Base-by-base conservation (phyloP, 2,113 vertebrate genomes). In the Pedionomus torquatus region DNA sequence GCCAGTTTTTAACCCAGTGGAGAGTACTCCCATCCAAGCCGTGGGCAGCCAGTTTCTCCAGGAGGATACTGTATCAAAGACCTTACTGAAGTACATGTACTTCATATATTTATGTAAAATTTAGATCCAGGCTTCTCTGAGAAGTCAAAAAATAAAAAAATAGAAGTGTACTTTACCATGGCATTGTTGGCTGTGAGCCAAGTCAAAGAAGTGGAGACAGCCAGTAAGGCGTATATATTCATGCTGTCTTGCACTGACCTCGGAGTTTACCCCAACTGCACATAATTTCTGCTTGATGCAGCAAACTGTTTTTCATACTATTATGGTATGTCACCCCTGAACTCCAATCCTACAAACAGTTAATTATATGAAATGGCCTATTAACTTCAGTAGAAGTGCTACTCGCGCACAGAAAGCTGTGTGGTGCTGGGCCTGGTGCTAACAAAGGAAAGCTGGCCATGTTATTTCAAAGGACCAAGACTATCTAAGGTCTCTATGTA, bases 251-350 rank as follows among this genome's bases (percentile, higher is more conserved):
- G 51, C 43, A 23, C 57, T 78, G 89, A 91, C 84, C 61, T 87
- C 19, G 1, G 74, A 69, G n/a, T 63, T 93, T 84, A 52, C 17
- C 30, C 14, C 41, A 82, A 28, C 52, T 79, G 37, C 0, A 0
- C 51, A 44, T 87, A 93, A 96, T 76, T 96, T 95, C 83, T 87
- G 57, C 84, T 93, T 94, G 65, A 85, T 87, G 65, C 43, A 90
- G 78, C 81, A 91, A 87, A 57, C 61, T 80, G 10, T 91, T 94
- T 93, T 71, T 96, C 61, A 41, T 74, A 39, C 17, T 72, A 9
- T 49, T 89, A 37, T 0, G 5, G 49, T 68, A 52, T 61, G 37
- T 77, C n/a, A 94, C 13, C 49, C 35, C 52, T 91, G 81, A 85
- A 83, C 31, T 75, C 41, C 37, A 82, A 9, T 61, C 31, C 61